A percentile compares a stretch with the other conserved stretches of the same genome.
Conservation (phyloP, 2,113 vertebrate species). For the Thomomys bottae region DNA sequence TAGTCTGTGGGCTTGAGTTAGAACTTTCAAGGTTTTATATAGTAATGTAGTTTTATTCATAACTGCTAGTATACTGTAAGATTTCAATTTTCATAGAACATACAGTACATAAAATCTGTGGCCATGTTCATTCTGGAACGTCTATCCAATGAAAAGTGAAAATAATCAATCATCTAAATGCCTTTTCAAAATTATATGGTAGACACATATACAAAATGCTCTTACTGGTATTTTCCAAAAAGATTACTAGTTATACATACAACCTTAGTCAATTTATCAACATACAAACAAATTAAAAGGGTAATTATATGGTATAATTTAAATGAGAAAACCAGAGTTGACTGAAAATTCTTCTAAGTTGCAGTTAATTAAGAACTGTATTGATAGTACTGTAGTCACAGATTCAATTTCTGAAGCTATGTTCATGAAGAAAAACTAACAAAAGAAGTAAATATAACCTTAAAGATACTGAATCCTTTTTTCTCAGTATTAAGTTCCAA, state of each 20-base stretch:
- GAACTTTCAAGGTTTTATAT: background rate
- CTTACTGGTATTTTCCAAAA: background rate
- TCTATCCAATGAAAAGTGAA: background rate
- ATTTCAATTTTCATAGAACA: background rate
- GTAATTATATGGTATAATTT: background rate
- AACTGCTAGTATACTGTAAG: background rate
- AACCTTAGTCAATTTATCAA: background rate
- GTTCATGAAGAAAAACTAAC: background rate
- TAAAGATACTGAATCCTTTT: background rate
- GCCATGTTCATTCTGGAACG: background rate
- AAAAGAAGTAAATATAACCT: background rate
- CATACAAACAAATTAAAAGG: background rate
- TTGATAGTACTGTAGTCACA: background rate
- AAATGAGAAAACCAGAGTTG: background rate
- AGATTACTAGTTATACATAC: background rate
- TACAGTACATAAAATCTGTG: background rate
- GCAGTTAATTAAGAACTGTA: background rate
- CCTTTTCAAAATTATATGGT: slow-evolving; percentile 10
- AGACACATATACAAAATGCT: background rate
- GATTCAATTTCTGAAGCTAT: background rate
- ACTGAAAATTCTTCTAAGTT: slow-evolving; percentile 16
- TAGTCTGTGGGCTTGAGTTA: background rate
- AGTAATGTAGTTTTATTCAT: background rate
- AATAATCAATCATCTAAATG: background rate
- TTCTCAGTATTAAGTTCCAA: background rate